These are phyloP conservation scores for Drosophila austrosaltans DNA, from an alignment of 2,888 invertebrate species.

Conservation along the genomic window DNA sequence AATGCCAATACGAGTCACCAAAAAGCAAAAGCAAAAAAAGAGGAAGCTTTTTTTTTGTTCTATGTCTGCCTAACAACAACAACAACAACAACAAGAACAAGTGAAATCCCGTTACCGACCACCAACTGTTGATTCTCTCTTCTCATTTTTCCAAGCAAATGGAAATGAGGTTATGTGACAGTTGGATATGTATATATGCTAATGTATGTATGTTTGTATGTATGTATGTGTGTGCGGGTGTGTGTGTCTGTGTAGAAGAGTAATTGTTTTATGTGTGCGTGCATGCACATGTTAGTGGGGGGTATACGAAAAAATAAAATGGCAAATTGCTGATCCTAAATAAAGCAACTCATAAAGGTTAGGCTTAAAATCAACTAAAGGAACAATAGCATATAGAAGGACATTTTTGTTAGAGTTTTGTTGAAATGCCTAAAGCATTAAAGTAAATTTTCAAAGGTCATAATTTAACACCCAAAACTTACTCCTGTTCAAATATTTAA, in stretches of 20 bases:
- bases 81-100: too few relatives aligned
- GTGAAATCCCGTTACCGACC: not conserved
- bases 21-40: conserved; percentile 17
- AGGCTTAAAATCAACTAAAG: not conserved
- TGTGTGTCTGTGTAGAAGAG: not conserved
- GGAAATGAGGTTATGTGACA: conserved; percentile 20
- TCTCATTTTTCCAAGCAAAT: not conserved
- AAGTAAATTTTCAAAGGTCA: too few relatives aligned
- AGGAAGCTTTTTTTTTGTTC: conserved; percentile 32
- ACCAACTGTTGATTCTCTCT: conserved; percentile 44
- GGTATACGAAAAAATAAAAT: not conserved
- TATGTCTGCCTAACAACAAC: conserved; percentile 15
- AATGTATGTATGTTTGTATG: not conserved
- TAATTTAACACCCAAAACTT: too few relatives aligned
- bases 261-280: not conserved
- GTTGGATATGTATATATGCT: not conserved
- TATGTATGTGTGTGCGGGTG: not conserved
- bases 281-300: not conserved
- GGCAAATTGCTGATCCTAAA: conserved; percentile 10
- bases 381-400: not conserved
- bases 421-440: not conserved
- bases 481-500: too few relatives aligned
- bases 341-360: conserved; percentile 5
- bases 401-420: too few relatives aligned
- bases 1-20: conserved; percentile 45